Percentiles rank a stretch among this genome's conserved stretches.
Evolutionary conservation across 2,797 vertebrate species (phyloP).

Genomic region (Neosilurus mollespiculum): DNA sequence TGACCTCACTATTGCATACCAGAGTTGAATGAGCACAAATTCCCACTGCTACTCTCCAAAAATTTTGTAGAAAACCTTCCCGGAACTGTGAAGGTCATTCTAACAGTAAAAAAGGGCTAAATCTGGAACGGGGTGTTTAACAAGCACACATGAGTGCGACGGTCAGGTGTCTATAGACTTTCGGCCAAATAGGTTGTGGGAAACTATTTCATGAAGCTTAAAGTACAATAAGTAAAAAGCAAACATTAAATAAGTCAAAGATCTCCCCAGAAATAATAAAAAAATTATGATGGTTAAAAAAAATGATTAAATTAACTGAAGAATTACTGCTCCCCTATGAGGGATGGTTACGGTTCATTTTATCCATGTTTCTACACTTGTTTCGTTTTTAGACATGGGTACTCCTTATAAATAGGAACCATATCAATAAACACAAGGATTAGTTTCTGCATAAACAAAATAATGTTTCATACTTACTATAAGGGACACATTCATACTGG

Average conservation of each 20-base stretch:
- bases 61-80: neutral
- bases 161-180: conserved; percentile 11
- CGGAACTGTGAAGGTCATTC: neutral
- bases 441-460: conserved; percentile 16
- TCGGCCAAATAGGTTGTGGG: neutral
- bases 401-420: neutral
- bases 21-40: neutral
- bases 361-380: neutral
- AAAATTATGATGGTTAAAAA: neutral
- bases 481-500: conserved; percentile 99
- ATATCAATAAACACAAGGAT: neutral
- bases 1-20: neutral
- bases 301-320: neutral
- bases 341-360: neutral
- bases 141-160: neutral
- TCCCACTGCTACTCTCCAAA: neutral
- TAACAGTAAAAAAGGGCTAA: neutral
- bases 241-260: neutral
- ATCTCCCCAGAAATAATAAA: neutral
- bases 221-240: neutral
- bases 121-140: neutral
- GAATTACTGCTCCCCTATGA: neutral
- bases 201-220: neutral
- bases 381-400: neutral
- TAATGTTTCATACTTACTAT: conserved; percentile 88